Evolutionary conservation across 2,797 vertebrate genomes (phyloP), one percentile per base, ranked within the genome.

Genomic region (Dromococcyx pavoninus): DNA sequence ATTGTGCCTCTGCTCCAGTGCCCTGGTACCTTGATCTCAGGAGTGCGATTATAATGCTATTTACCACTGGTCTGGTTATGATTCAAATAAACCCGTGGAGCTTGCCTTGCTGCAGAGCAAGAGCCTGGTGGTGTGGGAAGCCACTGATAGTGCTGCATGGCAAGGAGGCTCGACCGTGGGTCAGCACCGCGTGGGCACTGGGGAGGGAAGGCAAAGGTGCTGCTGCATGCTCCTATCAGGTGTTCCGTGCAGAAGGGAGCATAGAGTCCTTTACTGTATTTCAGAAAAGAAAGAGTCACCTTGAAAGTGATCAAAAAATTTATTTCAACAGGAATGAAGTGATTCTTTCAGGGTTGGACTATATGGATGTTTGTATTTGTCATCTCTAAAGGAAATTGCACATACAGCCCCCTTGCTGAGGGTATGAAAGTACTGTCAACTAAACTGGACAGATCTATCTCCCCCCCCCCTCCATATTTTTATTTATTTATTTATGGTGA

Each of bases 351-450:
- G 96, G 96, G 95, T 32, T 95, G 97, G 97, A 95, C 97, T 97
- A 58, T 57, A 95, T 15, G 89, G 97, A 97, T 98, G 98, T 98
- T 98, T 97, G 97, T 97, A 89, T 98, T 98, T 98, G 97, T 97
- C 97, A 97, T 96, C 97, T 97, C 78, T 74, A 92, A 97, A 97
- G 96, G 94, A 98, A 98, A 98, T 97, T 97, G 97, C 97, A 97
- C 93, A 97, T 87, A 89, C 75, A 97, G 97, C 97, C 97, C 97
- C 97, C 98, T 98, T 98, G 97, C 98, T 98, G 98, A 97, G 98
- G 97, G 97, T 97, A 97, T 96, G 97, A 97, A 98, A 98, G 97
- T 98, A 98, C 94, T 96, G 97, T 97, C 97, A 98, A 85, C 97
- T 95, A 97, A 86, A 97, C 96, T 95, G 98, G 97, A 97, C 97